Evolutionary conservation across 2,113 vertebrate species (phyloP).

Genomic region (Bubalus kerabau): DNA sequence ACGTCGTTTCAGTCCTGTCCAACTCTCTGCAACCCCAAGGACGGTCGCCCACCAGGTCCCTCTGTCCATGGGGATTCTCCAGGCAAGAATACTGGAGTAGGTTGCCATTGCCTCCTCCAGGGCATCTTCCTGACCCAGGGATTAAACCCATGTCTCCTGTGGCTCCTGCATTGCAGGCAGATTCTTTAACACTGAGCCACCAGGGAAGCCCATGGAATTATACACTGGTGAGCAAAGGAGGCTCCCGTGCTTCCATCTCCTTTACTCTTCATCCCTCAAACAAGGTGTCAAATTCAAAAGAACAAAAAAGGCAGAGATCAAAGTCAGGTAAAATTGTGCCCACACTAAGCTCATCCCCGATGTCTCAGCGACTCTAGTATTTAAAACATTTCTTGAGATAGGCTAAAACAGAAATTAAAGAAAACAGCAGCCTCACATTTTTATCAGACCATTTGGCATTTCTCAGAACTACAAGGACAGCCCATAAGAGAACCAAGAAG

Average conservation of each 20-base stretch:
- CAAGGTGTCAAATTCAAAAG: background rate
- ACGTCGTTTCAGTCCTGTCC: background rate
- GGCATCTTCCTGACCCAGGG: background rate
- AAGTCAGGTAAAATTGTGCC: background rate
- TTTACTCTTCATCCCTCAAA: background rate
- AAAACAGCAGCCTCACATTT: background rate
- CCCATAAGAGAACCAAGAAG: background rate
- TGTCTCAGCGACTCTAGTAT: background rate
- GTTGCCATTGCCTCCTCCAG: background rate
- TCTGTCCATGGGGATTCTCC: background rate
- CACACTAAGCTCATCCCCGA: background rate
- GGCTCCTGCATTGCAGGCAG: background rate
- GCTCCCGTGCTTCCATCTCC: background rate
- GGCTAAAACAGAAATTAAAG: background rate
- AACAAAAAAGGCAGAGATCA: background rate
- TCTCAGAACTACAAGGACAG: background rate
- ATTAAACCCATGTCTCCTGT: background rate
- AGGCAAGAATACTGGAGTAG: background rate
- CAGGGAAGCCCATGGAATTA: background rate
- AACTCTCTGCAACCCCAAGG: background rate
- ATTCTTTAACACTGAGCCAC: background rate
- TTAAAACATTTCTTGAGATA: background rate
- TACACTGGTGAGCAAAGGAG: background rate
- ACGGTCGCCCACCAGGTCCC: fast-evolving
- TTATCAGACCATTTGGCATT: background rate